Evolutionary conservation across 2,888 invertebrate genomes (phyloP), one percentile per base, ranked within the genome.

Genomic region (Mimachlamys varia): DNA sequence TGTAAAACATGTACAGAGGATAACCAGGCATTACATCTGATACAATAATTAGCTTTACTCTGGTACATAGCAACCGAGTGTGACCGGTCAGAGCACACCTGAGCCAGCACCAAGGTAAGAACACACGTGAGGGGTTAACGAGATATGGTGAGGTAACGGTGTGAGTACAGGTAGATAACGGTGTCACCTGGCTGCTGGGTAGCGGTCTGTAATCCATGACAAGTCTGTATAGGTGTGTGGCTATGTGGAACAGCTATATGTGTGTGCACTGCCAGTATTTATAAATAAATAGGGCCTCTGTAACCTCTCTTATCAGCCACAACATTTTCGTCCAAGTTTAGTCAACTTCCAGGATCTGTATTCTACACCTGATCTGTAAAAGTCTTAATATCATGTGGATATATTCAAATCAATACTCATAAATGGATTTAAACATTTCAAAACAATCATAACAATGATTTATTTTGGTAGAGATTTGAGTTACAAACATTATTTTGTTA

Each of bases 121-220:
- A 76, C 76, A 76, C 76, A 76, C 76, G 76, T 76, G 76, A 76
- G 33, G 76, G 76, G 76, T 76, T 76, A 76, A 76, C 76, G 33
- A 76, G 76, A 76, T 76, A 76, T 12, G 76, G 3, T 76, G 33
- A 76, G 33, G 76, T 62, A 62, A 62, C 62, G 62, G 62, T 62
- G 62, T 62, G 62, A 62, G 76, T 22, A 58, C 76, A 76, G 76
- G 76, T 76, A 76, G 76, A 76, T 76, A 76, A 76, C 76, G 76
- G 76, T 76, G 76, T 76, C 76, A 76, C 76, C 76, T 76, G 76
- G 76, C 76, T 76, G 76, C 76, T 76, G 76, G 76, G 76, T 76
- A 76, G 76, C 76, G 33, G 76, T 27, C 76, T 76, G 76, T 76
- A 76, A 76, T 76, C 76, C 76, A 33, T 58, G 58, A 58, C 58